A percentile compares a stretch with the other conserved stretches of the same genome.
Evolutionary conservation across 2,888 invertebrate species (phyloP).

Genomic region (Drosophila rubida): DNA sequence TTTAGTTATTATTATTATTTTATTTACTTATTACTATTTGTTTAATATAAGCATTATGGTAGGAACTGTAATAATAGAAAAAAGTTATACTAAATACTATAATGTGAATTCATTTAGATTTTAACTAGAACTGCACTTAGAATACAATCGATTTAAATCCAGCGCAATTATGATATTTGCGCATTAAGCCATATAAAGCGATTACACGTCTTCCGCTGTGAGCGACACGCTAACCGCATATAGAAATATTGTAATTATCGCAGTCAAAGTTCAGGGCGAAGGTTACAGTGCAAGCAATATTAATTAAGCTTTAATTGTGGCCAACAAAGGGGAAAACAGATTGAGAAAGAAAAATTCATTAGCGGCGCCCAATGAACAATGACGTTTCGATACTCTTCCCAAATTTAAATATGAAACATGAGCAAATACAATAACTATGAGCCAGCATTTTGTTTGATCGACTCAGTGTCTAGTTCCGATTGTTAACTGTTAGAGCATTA

Average conservation of each 20-base stretch:
- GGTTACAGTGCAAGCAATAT: conserved; percentile 70
- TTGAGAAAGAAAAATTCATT: conserved; percentile 19
- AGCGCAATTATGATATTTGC: background rate
- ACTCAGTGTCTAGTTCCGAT: no score
- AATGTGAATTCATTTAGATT: no score
- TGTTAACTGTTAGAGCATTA: conserved; percentile 1
- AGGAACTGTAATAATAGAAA: no score
- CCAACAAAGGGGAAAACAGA: background rate
- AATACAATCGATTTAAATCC: background rate
- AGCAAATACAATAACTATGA: no score
- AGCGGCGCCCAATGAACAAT: background rate
- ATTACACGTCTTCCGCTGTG: conserved; percentile 37
- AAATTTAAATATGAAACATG: background rate
- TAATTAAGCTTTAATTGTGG: conserved; percentile 56
- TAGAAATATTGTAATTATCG: conserved; percentile 58
- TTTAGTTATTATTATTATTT: background rate
- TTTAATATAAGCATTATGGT: no score
- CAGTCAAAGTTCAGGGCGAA: conserved; percentile 71
- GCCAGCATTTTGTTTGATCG: no score
- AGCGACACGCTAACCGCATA: conserved; percentile 53
- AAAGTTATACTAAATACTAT: no score
- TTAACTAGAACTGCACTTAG: no score
- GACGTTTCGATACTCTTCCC: background rate
- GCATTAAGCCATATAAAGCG: conserved; percentile 20
- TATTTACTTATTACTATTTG: no score